Evolutionary conservation across 2,888 invertebrate species (phyloP).

Genomic region (Criorhina ranunculi): DNA sequence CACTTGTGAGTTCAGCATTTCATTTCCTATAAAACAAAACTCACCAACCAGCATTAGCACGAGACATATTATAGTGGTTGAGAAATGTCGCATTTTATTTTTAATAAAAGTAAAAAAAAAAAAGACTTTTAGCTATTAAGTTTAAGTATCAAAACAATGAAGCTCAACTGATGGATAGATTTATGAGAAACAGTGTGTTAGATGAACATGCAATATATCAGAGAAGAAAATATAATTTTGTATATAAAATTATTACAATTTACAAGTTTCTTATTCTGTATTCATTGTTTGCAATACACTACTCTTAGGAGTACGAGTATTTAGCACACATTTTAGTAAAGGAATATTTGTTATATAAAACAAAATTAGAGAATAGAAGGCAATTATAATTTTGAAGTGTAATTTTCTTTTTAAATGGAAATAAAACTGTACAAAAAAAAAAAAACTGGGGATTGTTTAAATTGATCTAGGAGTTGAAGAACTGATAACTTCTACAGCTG

Average conservation of each 20-base stretch:
- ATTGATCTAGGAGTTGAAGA: no score
- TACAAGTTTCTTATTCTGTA: constrained; percentile 19
- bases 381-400: constrained; percentile 72
- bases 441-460: no score
- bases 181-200: constrained; percentile 22
- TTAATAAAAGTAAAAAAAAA: constrained; percentile 64
- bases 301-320: constrained; percentile 23
- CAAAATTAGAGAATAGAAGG: constrained; percentile 51
- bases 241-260: constrained; percentile 45
- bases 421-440: constrained; percentile 66
- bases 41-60: constrained; percentile 21
- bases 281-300: constrained; percentile 58
- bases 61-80: constrained; percentile 7
- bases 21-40: constrained; percentile 6
- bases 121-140: constrained; percentile 72
- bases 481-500: no score
- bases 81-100: constrained; percentile 67
- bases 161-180: constrained; percentile 3
- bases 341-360: constrained; percentile 31
- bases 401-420: constrained; percentile 75
- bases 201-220: constrained; percentile 8
- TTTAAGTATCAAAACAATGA: constrained; percentile 33
- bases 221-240: constrained; percentile 39
- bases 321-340: constrained; percentile 32
- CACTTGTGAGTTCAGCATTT: constrained; percentile 31